These are phyloP conservation scores for Hydriomena furcata DNA, from an alignment of 2,888 invertebrate species.

Conservation along the genomic window DNA sequence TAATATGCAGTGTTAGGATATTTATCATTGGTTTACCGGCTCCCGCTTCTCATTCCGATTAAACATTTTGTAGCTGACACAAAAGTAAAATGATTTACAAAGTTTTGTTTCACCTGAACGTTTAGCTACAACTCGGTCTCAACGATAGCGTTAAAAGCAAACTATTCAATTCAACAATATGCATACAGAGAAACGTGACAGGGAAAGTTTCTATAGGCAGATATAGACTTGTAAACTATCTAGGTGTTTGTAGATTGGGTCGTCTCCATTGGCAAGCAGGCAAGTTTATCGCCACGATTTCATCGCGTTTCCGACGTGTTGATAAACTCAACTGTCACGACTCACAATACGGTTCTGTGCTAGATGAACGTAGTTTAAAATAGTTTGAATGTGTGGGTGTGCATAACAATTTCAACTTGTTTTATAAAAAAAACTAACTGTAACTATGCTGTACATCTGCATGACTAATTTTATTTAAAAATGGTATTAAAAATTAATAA, in stretches of 20 bases:
- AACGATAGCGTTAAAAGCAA: constrained; percentile 19
- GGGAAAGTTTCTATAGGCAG: constrained; percentile 19
- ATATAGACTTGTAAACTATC: constrained; percentile 22
- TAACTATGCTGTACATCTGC: constrained; percentile 2
- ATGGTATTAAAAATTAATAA: background rate
- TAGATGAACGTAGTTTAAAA: constrained; percentile 29
- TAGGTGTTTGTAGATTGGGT: constrained; percentile 40
- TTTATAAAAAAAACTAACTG: background rate
- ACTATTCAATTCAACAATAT: constrained; percentile 25
- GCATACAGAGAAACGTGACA: constrained; percentile 16
- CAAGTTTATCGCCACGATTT: constrained; percentile 52
- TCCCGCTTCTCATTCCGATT: too few relatives aligned
- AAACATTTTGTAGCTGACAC: constrained; percentile 11
- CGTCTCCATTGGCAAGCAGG: constrained; percentile 42
- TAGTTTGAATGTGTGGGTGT: constrained; percentile 19
- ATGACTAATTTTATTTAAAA: constrained; percentile 3
- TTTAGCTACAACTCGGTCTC: constrained; percentile 10
- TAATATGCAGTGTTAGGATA: too few relatives aligned
- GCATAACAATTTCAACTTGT: constrained; percentile 11
- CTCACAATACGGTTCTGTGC: constrained; percentile 37
- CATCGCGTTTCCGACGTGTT: constrained; percentile 52
- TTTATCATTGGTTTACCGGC: too few relatives aligned
- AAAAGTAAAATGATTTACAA: constrained; percentile 24
- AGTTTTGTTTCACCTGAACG: constrained; percentile 18
- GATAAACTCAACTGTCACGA: constrained; percentile 49